Percentiles rank a stretch among this genome's conserved stretches.
Evolutionary conservation across 2,888 invertebrate genomes (phyloP).

Genomic region (Eupeodes latifasciatus): DNA sequence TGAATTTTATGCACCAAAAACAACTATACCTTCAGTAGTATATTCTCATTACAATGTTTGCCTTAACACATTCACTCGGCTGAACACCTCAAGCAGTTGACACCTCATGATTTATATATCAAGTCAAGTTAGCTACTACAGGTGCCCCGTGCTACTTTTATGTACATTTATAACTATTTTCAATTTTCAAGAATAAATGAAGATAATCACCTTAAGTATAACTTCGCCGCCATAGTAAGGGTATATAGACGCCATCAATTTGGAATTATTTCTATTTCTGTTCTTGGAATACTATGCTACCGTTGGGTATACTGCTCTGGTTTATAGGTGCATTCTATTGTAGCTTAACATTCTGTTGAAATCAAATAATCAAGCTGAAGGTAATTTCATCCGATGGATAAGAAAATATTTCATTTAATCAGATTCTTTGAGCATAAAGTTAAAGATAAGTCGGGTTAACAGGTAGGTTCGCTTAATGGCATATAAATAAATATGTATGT

Average conservation of each 20-base stretch:
- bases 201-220: constrained; percentile 44
- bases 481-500: neutral
- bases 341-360: constrained; percentile 15
- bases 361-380: constrained; percentile 32
- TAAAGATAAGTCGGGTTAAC: constrained; percentile 38
- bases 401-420: constrained; percentile 23
- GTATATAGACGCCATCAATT: neutral
- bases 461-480: constrained; percentile 24
- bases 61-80: constrained; percentile 41
- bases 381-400: constrained; percentile 43
- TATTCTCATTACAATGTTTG: constrained; percentile 38
- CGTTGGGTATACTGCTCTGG: neutral
- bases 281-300: neutral
- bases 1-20: neutral
- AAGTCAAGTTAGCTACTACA: constrained; percentile 40
- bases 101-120: constrained; percentile 66
- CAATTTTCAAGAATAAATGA: constrained; percentile 14
- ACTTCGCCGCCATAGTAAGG: neutral
- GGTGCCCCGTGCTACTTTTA: constrained; percentile 53
- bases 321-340: constrained; percentile 21
- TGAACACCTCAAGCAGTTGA: constrained; percentile 63
- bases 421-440: constrained; percentile 25
- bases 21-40: neutral
- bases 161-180: neutral
- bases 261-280: constrained; percentile 10